Conservation (phyloP, 2,113 vertebrate species). For the Aspidoscelis tigris region DNA sequence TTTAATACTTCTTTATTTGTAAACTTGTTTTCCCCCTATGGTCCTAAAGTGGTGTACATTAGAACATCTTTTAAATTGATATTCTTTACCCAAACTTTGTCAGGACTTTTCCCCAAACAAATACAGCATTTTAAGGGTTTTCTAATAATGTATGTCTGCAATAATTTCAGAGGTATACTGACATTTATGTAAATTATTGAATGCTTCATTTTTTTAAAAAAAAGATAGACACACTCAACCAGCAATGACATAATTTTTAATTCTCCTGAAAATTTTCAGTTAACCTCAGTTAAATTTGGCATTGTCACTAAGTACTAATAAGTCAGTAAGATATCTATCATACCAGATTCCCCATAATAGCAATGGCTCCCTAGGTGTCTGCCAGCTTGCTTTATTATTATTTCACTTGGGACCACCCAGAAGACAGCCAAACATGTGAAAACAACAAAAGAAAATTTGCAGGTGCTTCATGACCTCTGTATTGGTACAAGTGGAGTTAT, state of each 20-base stretch:
- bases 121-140: not conserved
- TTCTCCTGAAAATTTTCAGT: slow-evolving; percentile 7
- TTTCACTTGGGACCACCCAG: too few species aligned
- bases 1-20: not conserved
- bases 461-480: too few species aligned
- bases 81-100: not conserved
- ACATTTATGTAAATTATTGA: not conserved
- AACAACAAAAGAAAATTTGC: too few species aligned
- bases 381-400: too few species aligned
- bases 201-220: not conserved
- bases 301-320: not conserved
- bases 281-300: not conserved
- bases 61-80: too few species aligned
- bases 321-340: too few species aligned
- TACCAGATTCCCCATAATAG: too few species aligned
- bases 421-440: too few species aligned
- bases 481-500: too few species aligned
- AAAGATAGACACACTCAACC: not conserved
- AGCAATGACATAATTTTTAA: not conserved
- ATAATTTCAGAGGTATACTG: not conserved
- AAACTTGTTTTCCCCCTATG: too few species aligned
- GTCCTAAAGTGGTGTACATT: too few species aligned
- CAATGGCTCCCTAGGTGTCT: too few species aligned
- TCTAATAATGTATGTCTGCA: fast-evolving
- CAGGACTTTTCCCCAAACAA: not conserved